Evolutionary conservation across 2,113 vertebrate species (phyloP).

Genomic region (Poeciliopsis occidentalis): DNA sequence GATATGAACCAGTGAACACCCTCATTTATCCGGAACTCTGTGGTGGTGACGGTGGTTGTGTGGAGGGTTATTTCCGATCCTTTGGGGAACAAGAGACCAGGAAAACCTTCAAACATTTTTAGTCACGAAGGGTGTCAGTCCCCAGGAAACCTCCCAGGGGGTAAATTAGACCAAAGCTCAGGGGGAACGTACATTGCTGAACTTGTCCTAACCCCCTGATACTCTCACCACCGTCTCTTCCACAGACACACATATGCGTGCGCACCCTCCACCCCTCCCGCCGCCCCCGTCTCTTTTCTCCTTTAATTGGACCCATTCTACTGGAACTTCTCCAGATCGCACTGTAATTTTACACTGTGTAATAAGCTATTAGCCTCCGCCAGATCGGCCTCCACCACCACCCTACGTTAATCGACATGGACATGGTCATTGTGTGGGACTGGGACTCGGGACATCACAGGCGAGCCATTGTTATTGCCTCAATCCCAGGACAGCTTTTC

Average conservation of each 20-base stretch:
- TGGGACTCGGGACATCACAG: conserved; percentile 67
- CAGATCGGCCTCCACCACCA: conserved; percentile 33
- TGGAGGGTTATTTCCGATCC: conserved; percentile 37
- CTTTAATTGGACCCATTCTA: conserved; percentile 78
- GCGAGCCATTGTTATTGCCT: conserved; percentile 71
- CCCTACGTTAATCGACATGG: conserved; percentile 77
- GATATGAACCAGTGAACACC: conserved; percentile 10
- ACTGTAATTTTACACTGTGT: conserved; percentile 75
- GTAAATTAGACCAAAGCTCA: conserved; percentile 57
- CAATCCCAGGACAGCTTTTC: conserved; percentile 49
- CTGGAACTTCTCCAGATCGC: conserved; percentile 75
- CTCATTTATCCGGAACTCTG: too few relatives aligned
- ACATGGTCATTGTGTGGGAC: conserved; percentile 79
- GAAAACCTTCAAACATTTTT: conserved; percentile 54
- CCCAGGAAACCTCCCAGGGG: conserved; percentile 55
- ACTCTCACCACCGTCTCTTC: conserved; percentile 15
- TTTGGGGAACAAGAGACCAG: conserved; percentile 46
- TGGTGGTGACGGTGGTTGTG: too few relatives aligned
- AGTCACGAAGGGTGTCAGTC: conserved; percentile 43
- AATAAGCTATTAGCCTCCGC: conserved; percentile 80
- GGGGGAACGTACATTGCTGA: conserved; percentile 67
- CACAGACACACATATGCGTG: conserved; percentile 18
- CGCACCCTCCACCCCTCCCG: neutral
- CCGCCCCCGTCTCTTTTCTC: conserved; percentile 42
- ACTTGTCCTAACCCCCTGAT: conserved; percentile 42